Conservation (phyloP, 2,797 vertebrate genomes). For the Betta splendens region DNA sequence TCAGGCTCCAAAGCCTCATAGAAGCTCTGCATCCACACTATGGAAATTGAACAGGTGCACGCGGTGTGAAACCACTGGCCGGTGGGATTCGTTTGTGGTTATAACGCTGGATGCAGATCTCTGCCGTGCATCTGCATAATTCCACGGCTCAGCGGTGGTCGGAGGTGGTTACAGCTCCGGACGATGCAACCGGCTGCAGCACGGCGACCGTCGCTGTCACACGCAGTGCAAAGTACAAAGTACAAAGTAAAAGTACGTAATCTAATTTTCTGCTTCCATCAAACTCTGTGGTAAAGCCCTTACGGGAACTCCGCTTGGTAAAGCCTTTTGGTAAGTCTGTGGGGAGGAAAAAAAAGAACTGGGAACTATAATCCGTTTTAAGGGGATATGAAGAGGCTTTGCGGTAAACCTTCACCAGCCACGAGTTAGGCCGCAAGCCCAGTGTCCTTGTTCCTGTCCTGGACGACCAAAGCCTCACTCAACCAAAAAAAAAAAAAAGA, state of each 20-base stretch:
- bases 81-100: conserved; percentile 1
- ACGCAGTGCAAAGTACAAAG: too few species aligned
- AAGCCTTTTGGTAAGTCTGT: conserved; percentile 54
- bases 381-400: conserved; percentile 74
- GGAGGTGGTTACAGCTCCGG: conserved; percentile 28
- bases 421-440: conserved; percentile 48
- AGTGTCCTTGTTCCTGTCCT: conserved; percentile 60
- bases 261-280: conserved; percentile 73
- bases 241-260: conserved; percentile 63
- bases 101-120: conserved; percentile 1
- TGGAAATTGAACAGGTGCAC: conserved; percentile 5
- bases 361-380: conserved; percentile 76
- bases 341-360: conserved; percentile 39
- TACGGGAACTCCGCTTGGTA: conserved; percentile 56
- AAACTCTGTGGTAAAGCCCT: conserved; percentile 57
- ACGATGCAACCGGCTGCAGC: conserved; percentile 42
- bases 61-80: not conserved
- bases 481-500: conserved; percentile 5
- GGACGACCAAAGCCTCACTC: conserved; percentile 41
- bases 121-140: conserved; percentile 17
- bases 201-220: conserved; percentile 43
- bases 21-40: not conserved
- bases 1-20: conserved; percentile 1
- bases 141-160: conserved; percentile 25
- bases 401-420: conserved; percentile 60